Evolutionary conservation across 2,113 vertebrate genomes (phyloP).

Genomic region (Pachypanchax playfairii): DNA sequence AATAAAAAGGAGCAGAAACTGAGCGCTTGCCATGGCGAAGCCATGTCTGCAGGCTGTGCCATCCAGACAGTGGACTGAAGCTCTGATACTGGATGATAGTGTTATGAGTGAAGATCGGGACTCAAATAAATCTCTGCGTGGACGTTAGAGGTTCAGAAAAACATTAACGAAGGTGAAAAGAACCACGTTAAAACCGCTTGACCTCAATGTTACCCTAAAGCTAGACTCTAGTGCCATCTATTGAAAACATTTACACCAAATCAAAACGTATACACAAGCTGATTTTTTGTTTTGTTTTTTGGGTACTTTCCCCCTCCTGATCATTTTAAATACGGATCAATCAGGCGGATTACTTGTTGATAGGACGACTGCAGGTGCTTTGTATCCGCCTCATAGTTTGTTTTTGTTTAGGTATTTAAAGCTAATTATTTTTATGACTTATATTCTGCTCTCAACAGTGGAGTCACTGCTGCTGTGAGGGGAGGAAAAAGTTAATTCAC

Average conservation of each 20-base stretch:
- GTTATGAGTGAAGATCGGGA: conserved; percentile 12
- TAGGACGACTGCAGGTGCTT: neutral
- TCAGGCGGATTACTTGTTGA: conserved; percentile 50
- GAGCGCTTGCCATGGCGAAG: neutral
- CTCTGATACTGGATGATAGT: conserved; percentile 3
- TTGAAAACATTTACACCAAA: conserved; percentile 84
- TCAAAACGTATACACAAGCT: conserved; percentile 6
- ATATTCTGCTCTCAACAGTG: no score
- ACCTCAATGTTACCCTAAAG: conserved; percentile 82
- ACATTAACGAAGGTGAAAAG: conserved; percentile 42
- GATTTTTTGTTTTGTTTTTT: no score
- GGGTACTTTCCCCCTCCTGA: no score
- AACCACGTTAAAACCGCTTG: conserved; percentile 66
- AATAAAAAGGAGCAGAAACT: neutral
- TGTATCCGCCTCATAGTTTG: neutral
- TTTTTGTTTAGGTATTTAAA: neutral
- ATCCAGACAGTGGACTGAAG: conserved; percentile 12
- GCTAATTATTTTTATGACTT: no score
- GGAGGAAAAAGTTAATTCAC: conserved; percentile 36
- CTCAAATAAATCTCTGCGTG: conserved; percentile 13
- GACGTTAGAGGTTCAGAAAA: conserved; percentile 29
- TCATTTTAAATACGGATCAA: neutral
- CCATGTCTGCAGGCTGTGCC: conserved; percentile 25
- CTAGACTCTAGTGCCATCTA: conserved; percentile 98
- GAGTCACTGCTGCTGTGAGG: neutral